These are phyloP conservation scores for Hozukius guyotensis DNA, from an alignment of 2,797 vertebrate genomes.

Conservation along the genomic window DNA sequence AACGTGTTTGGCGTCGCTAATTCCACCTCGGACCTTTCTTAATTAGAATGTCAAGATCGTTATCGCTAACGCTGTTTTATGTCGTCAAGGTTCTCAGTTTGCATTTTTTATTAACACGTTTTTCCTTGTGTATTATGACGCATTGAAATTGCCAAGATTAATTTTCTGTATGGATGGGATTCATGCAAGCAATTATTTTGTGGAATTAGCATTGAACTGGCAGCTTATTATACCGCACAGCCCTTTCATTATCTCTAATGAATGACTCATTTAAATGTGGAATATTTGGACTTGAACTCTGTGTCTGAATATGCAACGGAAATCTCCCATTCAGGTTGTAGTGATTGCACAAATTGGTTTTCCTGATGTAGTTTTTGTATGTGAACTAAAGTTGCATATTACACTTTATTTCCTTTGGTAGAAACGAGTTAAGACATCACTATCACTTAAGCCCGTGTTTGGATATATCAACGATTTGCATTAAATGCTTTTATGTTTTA, in stretches of 20 bases:
- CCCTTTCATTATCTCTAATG: conserved; percentile 64
- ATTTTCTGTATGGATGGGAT: conserved; percentile 41
- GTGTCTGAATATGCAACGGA: conserved; percentile 25
- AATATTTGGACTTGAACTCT: conserved; percentile 25
- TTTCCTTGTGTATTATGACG: conserved; percentile 32
- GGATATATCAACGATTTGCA: neutral
- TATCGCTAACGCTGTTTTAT: conserved; percentile 41
- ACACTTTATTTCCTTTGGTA: neutral
- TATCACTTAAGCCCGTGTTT: neutral
- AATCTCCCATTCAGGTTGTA: conserved; percentile 10
- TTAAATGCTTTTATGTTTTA: neutral
- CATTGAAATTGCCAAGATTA: conserved; percentile 29
- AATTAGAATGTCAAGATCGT: conserved; percentile 56
- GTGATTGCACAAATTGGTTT: neutral
- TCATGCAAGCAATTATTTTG: conserved; percentile 52
- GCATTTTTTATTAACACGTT: conserved; percentile 46
- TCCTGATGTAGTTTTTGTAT: neutral
- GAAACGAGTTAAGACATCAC: neutral
- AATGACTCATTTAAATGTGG: conserved; percentile 41
- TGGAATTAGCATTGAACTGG: conserved; percentile 52
- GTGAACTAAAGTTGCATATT: conserved; percentile 1
- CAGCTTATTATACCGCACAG: conserved; percentile 56
- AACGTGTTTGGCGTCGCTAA: conserved; percentile 6
- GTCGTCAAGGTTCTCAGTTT: conserved; percentile 20
- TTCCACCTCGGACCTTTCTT: conserved; percentile 35